Conservation (phyloP, 37 sponge, comb jelly and placozoan genomes). For the Agelas oroides region DNA sequence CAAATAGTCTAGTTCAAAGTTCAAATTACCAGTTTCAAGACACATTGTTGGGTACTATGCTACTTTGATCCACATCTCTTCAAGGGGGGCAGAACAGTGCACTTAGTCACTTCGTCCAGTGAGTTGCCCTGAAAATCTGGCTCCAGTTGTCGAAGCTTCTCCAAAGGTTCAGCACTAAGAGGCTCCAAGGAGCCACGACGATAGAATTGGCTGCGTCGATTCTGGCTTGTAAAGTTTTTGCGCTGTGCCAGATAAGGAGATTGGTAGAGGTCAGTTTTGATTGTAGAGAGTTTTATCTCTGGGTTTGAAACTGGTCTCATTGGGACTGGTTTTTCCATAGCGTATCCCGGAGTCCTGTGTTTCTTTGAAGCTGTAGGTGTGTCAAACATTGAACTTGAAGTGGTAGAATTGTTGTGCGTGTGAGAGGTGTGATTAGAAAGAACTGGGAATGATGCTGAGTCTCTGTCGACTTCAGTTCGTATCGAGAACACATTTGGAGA, state of each 20-base stretch:
- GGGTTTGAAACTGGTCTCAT: not conserved
- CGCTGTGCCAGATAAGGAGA: conserved; percentile 21
- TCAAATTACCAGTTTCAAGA: too few species aligned
- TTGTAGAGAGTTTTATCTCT: not conserved
- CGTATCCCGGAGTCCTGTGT: not conserved
- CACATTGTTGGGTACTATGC: too few species aligned
- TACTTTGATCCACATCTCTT: conserved; percentile 13
- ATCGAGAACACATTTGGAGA: conserved; percentile 49
- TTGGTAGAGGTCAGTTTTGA: conserved; percentile 32
- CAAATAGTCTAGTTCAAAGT: too few species aligned
- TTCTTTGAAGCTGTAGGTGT: conserved; percentile 5
- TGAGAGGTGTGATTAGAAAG: too few species aligned
- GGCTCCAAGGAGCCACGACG: conserved; percentile 54
- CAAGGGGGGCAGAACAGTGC: conserved; percentile 31
- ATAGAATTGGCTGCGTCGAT: conserved; percentile 19
- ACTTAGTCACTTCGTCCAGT: not conserved
- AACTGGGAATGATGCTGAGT: too few species aligned
- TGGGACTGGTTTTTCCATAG: not conserved
- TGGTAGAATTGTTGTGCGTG: too few species aligned
- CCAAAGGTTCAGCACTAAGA: not conserved
- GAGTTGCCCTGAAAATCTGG: not conserved
- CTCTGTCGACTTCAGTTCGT: not conserved
- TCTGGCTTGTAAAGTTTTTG: not conserved
- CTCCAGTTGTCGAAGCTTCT: not conserved
- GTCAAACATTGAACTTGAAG: conserved; percentile 52